These are phyloP conservation scores for Mycalesis mineus DNA, from an alignment of 2,888 invertebrate genomes.

Conservation along the genomic window DNA sequence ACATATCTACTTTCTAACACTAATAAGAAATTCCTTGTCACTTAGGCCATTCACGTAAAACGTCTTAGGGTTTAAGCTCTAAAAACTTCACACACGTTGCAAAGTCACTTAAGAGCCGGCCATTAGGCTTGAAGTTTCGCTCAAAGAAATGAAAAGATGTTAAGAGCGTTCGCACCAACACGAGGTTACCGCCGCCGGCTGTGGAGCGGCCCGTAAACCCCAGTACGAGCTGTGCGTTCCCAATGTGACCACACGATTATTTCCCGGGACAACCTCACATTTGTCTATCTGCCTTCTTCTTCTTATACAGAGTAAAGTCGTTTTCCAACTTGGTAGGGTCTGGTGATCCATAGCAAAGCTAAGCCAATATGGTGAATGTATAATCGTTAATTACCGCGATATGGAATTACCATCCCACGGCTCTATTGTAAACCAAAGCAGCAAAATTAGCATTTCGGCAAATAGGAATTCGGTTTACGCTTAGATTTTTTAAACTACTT, in stretches of 20 bases:
- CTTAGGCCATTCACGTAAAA: not conserved
- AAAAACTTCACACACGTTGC: slow-evolving; percentile 7
- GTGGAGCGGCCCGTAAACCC: slow-evolving; percentile 19
- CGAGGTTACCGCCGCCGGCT: slow-evolving; percentile 17
- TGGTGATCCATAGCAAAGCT: no score
- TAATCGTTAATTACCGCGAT: no score
- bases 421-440: no score
- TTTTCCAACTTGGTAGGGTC: no score
- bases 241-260: not conserved
- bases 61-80: slow-evolving; percentile 4
- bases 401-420: no score
- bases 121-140: slow-evolving; percentile 28
- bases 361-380: no score
- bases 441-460: no score
- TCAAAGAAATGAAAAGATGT: slow-evolving; percentile 34
- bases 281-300: no score
- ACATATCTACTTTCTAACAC: no score
- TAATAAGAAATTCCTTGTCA: not conserved
- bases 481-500: no score
- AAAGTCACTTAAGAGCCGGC: slow-evolving; percentile 19
- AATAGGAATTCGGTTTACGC: no score
- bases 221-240: not conserved
- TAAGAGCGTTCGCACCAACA: slow-evolving; percentile 28
- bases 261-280: not conserved
- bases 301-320: no score